These are phyloP conservation scores for Lepidurus packardi DNA, from an alignment of 1,140 invertebrate species.

Conservation along the genomic window DNA sequence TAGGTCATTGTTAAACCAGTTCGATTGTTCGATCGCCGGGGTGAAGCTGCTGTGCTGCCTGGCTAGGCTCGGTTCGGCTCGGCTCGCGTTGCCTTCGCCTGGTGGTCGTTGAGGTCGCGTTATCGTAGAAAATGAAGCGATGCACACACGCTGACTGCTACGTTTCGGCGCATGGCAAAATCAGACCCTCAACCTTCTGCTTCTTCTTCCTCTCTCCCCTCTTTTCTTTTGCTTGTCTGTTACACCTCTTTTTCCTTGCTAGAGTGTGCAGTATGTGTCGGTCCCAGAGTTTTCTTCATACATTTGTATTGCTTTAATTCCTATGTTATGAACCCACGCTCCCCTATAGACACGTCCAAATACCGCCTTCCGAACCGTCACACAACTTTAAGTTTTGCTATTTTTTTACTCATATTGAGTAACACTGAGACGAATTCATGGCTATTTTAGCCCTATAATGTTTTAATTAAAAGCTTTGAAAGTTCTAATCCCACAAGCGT, in stretches of 20 bases:
- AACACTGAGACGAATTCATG: no score
- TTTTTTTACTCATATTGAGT: background rate
- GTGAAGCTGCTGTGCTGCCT: background rate
- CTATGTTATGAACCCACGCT: background rate
- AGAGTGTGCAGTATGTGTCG: background rate
- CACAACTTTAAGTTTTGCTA: background rate
- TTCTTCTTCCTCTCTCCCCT: background rate
- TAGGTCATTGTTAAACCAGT: slow-evolving; percentile 22
- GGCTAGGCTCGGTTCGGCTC: background rate
- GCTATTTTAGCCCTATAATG: no score
- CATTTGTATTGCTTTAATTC: background rate
- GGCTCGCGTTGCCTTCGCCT: background rate
- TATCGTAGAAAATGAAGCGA: background rate
- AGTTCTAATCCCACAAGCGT: no score
- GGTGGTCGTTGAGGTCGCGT: slow-evolving; percentile 17
- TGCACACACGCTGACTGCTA: slow-evolving; percentile 14
- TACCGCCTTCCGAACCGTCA: background rate
- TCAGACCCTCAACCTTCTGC: slow-evolving; percentile 1
- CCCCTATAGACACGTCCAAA: background rate
- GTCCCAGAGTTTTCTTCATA: background rate
- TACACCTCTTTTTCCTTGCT: background rate
- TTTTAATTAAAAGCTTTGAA: no score
- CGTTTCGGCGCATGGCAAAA: background rate
- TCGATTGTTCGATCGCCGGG: slow-evolving; percentile 11
- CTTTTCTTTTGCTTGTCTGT: background rate